These are phyloP conservation scores for Poecilia velifera DNA, from an alignment of 2,797 vertebrate genomes.

Conservation along the genomic window DNA sequence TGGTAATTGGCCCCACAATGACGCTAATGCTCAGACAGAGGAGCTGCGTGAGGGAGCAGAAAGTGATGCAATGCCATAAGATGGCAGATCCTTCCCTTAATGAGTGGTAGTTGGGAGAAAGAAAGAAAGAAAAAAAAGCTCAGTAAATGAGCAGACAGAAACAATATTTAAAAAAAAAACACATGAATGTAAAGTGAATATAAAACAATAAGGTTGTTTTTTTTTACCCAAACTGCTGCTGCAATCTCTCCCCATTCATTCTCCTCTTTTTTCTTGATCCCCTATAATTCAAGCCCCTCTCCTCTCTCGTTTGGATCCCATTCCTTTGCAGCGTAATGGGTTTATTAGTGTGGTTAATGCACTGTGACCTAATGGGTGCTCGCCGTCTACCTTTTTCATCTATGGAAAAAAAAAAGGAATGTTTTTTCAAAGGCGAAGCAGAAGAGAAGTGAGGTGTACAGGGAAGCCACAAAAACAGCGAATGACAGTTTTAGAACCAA, in stretches of 20 bases:
- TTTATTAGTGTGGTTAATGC: slow-evolving; percentile 79
- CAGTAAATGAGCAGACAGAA: slow-evolving; percentile 45
- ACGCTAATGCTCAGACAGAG: slow-evolving; percentile 46
- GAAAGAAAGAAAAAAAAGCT: slow-evolving; percentile 11
- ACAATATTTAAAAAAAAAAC: slow-evolving; percentile 9
- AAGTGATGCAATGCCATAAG: slow-evolving; percentile 47
- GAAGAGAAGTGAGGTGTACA: slow-evolving; percentile 14
- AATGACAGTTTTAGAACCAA: neutral
- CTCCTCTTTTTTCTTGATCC: slow-evolving; percentile 50
- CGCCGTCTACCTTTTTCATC: slow-evolving; percentile 56
- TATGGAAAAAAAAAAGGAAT: slow-evolving; percentile 5
- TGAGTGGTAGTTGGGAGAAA: slow-evolving; percentile 23
- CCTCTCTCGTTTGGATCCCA: slow-evolving; percentile 62
- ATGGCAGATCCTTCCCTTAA: slow-evolving; percentile 48
- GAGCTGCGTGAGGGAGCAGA: slow-evolving; percentile 19
- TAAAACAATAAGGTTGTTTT: slow-evolving; percentile 34
- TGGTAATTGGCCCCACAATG: slow-evolving; percentile 62
- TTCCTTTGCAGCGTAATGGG: slow-evolving; percentile 67
- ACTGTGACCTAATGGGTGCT: slow-evolving; percentile 68
- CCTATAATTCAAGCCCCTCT: slow-evolving; percentile 49
- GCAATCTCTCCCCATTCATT: slow-evolving; percentile 29
- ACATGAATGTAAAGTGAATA: slow-evolving; percentile 25
- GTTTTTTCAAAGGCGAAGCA: slow-evolving; percentile 48
- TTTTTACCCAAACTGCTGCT: slow-evolving; percentile 27
- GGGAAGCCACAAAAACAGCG: neutral